These are phyloP conservation scores for Fragum sueziense DNA, from an alignment of 2,888 invertebrate species.

Conservation along the genomic window DNA sequence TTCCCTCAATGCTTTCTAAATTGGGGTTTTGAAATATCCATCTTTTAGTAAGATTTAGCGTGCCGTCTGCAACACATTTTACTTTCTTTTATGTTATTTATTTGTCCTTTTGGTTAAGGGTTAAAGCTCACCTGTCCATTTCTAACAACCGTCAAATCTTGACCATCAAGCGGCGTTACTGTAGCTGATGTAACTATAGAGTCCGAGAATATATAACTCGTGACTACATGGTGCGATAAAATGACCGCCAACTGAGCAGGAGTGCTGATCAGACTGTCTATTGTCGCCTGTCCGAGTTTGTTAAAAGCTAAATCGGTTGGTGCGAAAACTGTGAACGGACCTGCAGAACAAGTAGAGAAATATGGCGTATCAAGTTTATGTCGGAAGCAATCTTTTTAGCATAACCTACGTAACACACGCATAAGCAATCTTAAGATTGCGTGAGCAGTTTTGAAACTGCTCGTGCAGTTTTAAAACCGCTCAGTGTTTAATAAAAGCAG, in stretches of 20 bases:
- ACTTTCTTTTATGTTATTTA: no score
- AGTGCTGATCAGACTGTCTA: slow-evolving; percentile 20
- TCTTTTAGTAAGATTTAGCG: no score
- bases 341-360: slow-evolving; percentile 31
- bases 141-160: background rate
- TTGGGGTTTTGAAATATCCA: no score
- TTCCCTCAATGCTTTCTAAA: no score
- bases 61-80: no score
- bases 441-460: no score
- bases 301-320: slow-evolving; percentile 61
- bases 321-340: slow-evolving; percentile 63
- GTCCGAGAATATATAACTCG: slow-evolving; percentile 35
- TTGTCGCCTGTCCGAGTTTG: slow-evolving; percentile 5
- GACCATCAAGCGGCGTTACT: background rate
- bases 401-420: no score
- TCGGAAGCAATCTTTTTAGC: no score
- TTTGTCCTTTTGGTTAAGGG: no score
- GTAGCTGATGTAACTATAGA: slow-evolving; percentile 35
- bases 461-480: no score
- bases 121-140: background rate
- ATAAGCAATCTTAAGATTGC: no score
- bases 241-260: slow-evolving; percentile 30
- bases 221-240: slow-evolving; percentile 61
- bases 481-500: no score
- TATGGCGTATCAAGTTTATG: background rate